phyloP scores from a whole-genome alignment of 92 coral and sea anemone genomes.

The Epizoanthus fatuus region DNA sequence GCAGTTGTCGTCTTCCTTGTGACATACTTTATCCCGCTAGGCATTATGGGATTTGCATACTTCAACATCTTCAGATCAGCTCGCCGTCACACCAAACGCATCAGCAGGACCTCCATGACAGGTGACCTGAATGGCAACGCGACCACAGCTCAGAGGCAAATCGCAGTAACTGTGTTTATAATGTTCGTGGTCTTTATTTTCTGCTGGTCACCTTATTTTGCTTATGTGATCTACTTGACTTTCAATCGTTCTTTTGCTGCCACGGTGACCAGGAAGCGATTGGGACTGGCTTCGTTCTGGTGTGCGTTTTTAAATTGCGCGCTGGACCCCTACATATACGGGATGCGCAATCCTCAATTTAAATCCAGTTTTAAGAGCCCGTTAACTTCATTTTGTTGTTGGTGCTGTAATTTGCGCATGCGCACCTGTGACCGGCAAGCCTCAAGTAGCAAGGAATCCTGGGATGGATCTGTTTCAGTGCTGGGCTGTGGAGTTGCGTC shows the following conservation, averaged over 20 bases:
- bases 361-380: conserved; percentile 27
- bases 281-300: conserved; percentile 81
- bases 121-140: not conserved
- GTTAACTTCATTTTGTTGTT: conserved; percentile 13
- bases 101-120: conserved; percentile 51
- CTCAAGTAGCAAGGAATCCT: conserved; percentile 16
- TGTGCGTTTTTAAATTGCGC: conserved; percentile 81
- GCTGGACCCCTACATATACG: conserved; percentile 80
- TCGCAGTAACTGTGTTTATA: conserved; percentile 75
- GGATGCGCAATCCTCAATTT: conserved; percentile 80
- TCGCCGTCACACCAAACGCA: conserved; percentile 70
- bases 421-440: not conserved
- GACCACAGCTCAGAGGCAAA: conserved; percentile 67
- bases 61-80: conserved; percentile 77
- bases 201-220: conserved; percentile 89
- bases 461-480: not conserved
- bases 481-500: not conserved
- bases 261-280: conserved; percentile 40
- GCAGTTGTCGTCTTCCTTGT: conserved; percentile 62
- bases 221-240: conserved; percentile 61
- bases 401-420: conserved; percentile 13
- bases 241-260: conserved; percentile 39
- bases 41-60: conserved; percentile 85
- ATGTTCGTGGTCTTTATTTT: conserved; percentile 72
- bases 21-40: conserved; percentile 72